phyloP scores from a whole-genome alignment of 1,140 invertebrate species.

The Macrotrachela quadricornifera region DNA sequence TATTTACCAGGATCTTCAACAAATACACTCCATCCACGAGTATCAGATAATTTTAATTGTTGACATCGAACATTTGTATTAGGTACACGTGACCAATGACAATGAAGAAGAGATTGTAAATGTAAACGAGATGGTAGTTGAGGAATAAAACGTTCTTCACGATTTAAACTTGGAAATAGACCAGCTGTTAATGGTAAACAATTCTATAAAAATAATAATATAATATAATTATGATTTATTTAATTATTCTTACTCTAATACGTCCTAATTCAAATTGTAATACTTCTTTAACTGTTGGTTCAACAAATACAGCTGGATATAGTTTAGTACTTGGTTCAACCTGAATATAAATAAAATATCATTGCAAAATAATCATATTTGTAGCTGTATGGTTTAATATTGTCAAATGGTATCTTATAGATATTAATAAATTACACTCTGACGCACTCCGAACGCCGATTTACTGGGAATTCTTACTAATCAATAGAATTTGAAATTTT shows the following conservation, averaged over 20 bases:
- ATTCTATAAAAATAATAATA: slow-evolving; percentile 15
- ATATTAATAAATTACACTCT: too few species aligned
- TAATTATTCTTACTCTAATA: slow-evolving; percentile 30
- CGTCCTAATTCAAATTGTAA: slow-evolving; percentile 89
- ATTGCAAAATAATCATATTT: too few species aligned
- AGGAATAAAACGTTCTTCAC: slow-evolving; percentile 54
- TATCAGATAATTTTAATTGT: slow-evolving; percentile 81
- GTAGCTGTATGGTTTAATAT: too few species aligned
- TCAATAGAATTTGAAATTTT: too few species aligned
- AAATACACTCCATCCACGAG: slow-evolving; percentile 90
- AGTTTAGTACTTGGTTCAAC: slow-evolving; percentile 88
- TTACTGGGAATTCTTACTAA: too few species aligned
- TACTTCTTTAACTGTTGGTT: slow-evolving; percentile 90
- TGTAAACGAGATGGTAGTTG: slow-evolving; percentile 87
- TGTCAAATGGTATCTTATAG: too few species aligned
- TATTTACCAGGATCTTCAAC: slow-evolving; percentile 59
- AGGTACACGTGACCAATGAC: slow-evolving; percentile 88
- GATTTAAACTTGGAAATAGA: slow-evolving; percentile 75
- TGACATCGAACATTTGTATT: slow-evolving; percentile 77
- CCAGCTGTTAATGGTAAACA: slow-evolving; percentile 85
- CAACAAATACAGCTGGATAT: slow-evolving; percentile 94
- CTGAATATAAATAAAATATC: too few species aligned
- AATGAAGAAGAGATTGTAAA: slow-evolving; percentile 66
- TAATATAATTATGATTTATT: too few species aligned
- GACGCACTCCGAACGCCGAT: too few species aligned